Conservation (phyloP, 2,797 vertebrate species). For the Tiaroga cobitis region DNA sequence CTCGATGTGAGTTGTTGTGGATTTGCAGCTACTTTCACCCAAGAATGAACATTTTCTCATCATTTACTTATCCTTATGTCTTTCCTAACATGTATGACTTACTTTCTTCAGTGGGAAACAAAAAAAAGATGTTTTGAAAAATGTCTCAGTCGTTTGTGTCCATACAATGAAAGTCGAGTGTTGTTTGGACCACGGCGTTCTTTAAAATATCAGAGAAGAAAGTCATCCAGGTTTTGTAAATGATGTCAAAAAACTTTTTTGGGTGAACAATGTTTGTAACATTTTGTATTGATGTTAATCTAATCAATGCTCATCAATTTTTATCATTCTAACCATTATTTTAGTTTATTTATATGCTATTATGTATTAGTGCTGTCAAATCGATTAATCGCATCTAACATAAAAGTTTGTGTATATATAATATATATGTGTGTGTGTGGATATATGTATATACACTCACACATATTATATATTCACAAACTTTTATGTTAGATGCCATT, state of each 20-base stretch:
- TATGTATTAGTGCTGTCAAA: background rate
- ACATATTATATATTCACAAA: background rate
- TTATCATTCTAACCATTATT: background rate
- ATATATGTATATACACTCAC: background rate
- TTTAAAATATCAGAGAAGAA: background rate
- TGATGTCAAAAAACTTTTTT: background rate
- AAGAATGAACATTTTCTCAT: background rate
- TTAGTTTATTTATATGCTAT: background rate
- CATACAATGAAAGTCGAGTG: background rate
- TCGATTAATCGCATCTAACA: background rate
- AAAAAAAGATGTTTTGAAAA: background rate
- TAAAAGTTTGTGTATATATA: background rate
- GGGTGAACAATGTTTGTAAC: background rate
- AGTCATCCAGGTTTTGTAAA: background rate
- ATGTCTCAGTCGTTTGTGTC: background rate
- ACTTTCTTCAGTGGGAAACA: background rate
- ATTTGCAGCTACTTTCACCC: background rate
- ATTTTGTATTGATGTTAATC: background rate
- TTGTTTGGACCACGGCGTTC: background rate
- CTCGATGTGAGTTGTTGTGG: slow-evolving; percentile 86
- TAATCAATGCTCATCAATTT: background rate
- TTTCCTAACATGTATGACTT: background rate
- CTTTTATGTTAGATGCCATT: background rate
- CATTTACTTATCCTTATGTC: background rate
- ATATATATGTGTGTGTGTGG: no score